A percentile compares a stretch with the other conserved stretches of the same genome.
Conservation (phyloP, 2,888 invertebrate species). For the Erebia aethiops region DNA sequence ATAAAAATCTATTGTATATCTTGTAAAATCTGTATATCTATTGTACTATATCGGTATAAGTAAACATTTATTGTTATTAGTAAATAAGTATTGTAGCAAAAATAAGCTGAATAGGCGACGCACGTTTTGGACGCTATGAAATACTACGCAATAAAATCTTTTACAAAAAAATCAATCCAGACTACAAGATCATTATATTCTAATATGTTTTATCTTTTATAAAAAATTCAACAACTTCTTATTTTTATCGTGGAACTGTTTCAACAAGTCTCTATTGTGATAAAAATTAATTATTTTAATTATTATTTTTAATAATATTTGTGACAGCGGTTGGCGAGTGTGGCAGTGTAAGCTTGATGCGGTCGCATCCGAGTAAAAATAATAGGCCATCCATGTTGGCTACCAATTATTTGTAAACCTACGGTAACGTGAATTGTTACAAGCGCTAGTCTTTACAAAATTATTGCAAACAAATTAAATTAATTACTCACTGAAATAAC, state of each 20-base stretch:
- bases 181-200: slow-evolving; percentile 80
- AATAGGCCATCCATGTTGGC: slow-evolving; percentile 79
- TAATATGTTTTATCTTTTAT: slow-evolving; percentile 80
- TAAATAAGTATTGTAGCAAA: slow-evolving; percentile 78
- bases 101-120: slow-evolving; percentile 73
- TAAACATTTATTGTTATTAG: slow-evolving; percentile 66
- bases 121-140: slow-evolving; percentile 53
- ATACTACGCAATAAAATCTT: slow-evolving; percentile 72
- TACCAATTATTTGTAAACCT: slow-evolving; percentile 75
- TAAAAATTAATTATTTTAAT: slow-evolving; percentile 61
- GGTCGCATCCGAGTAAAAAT: slow-evolving; percentile 56
- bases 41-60: slow-evolving; percentile 67
- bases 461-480: background rate
- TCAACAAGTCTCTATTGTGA: slow-evolving; percentile 79
- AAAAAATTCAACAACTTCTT: slow-evolving; percentile 82
- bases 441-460: slow-evolving; percentile 41
- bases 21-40: slow-evolving; percentile 66
- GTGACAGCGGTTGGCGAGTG: slow-evolving; percentile 79
- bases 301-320: slow-evolving; percentile 45
- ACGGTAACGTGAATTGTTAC: slow-evolving; percentile 55
- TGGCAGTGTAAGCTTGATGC: slow-evolving; percentile 70
- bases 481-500: background rate
- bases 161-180: slow-evolving; percentile 81
- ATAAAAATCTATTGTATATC: slow-evolving; percentile 71
- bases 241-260: slow-evolving; percentile 79